These are phyloP conservation scores for Mastomys natalensis DNA, from an alignment of 2,113 vertebrate species.

Conservation along the genomic window DNA sequence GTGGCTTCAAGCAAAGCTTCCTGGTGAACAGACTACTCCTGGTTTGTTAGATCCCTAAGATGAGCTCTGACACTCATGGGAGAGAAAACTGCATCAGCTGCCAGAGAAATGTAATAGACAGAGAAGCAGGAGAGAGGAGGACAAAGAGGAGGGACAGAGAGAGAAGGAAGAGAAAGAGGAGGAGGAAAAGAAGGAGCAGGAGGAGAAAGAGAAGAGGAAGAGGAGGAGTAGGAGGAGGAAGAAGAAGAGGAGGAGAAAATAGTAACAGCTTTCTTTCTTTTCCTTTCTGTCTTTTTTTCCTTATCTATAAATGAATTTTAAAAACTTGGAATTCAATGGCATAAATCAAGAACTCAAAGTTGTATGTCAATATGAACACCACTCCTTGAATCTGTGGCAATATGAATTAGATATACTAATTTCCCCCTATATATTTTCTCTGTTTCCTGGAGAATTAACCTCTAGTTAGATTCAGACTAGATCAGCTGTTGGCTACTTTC, in stretches of 20 bases:
- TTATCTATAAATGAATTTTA: not conserved
- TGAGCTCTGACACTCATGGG: not conserved
- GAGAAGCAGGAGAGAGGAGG: too few relatives aligned
- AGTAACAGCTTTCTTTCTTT: not conserved
- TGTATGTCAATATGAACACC: not conserved
- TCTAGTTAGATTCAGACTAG: not conserved
- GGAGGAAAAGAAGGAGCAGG: not conserved
- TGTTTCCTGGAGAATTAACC: not conserved
- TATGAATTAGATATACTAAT: not conserved
- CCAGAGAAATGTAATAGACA: not conserved
- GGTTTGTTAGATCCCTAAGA: not conserved
- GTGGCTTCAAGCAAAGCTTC: not conserved
- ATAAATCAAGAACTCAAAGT: not conserved
- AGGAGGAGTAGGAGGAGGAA: not conserved
- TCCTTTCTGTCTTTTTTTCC: too few relatives aligned
- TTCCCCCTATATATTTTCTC: not conserved
- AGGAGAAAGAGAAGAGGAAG: too few relatives aligned
- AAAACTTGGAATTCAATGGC: not conserved
- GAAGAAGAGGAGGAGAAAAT: not conserved
- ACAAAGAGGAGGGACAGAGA: not conserved
- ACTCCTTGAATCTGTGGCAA: constrained; percentile 1
- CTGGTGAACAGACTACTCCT: not conserved
- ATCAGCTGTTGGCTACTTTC: not conserved
- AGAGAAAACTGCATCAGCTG: not conserved
- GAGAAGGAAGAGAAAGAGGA: not conserved